These are phyloP conservation scores for Cyprinella venusta DNA, from an alignment of 2,797 vertebrate species.

Conservation along the genomic window DNA sequence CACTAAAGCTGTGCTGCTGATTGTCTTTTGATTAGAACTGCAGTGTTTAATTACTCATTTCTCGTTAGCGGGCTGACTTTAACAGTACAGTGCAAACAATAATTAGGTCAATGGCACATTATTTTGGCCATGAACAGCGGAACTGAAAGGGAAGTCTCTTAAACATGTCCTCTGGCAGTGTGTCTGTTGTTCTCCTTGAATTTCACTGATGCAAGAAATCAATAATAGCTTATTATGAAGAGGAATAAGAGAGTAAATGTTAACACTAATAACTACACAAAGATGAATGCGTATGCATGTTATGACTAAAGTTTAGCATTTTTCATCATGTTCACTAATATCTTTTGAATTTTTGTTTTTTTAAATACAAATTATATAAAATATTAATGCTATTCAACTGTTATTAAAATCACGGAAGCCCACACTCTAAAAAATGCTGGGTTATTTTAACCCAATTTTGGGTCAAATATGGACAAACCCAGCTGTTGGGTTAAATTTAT, in stretches of 20 bases:
- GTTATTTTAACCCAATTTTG: too few species aligned
- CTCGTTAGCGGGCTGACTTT: neutral
- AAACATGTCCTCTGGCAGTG: conserved; percentile 9
- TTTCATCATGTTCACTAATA: neutral
- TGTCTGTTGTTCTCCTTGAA: neutral
- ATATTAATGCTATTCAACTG: neutral
- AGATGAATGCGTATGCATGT: neutral
- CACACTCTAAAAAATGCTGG: too few species aligned
- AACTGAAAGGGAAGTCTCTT: neutral
- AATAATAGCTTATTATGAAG: neutral
- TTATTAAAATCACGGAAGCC: neutral
- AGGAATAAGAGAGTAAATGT: neutral
- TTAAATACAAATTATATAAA: neutral
- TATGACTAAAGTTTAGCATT: neutral
- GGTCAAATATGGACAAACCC: too few species aligned
- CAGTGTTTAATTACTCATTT: conserved; percentile 28
- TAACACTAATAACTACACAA: neutral
- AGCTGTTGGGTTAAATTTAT: too few species aligned
- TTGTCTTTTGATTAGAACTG: conserved; percentile 24
- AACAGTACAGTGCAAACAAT: conserved; percentile 18
- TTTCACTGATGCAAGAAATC: conserved; percentile 16
- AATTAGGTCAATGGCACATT: conserved; percentile 36
- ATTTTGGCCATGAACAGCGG: conserved; percentile 26
- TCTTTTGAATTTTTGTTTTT: neutral
- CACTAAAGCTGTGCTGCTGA: neutral